phyloP scores from a whole-genome alignment of 2,797 vertebrate species.

The Sarcoramphus papa region DNA sequence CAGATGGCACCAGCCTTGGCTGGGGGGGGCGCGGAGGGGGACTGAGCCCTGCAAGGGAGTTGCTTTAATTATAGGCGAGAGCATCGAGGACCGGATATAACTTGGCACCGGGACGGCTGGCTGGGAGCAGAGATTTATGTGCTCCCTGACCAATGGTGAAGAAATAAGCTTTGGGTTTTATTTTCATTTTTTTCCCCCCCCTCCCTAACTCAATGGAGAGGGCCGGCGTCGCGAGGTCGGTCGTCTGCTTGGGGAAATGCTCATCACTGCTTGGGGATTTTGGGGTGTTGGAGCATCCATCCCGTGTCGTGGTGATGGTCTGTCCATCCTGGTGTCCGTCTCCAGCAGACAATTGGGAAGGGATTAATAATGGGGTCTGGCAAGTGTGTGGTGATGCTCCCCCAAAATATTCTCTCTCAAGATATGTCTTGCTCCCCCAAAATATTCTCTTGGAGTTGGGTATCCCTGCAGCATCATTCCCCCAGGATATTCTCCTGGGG shows the following conservation, averaged over 20 bases:
- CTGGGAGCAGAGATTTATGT: neutral
- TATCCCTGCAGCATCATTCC: neutral
- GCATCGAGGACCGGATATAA: neutral
- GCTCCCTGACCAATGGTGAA: neutral
- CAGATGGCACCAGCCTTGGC: neutral
- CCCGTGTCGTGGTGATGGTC: accelerated
- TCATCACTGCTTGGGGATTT: neutral
- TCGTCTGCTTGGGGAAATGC: neutral
- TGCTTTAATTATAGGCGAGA: neutral
- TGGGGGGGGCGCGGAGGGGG: neutral
- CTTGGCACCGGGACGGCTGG: neutral
- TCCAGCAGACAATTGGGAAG: neutral
- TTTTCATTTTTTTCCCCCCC: neutral
- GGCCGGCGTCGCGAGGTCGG: accelerated
- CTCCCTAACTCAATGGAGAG: neutral
- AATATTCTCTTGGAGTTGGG: neutral
- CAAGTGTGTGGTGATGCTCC: neutral
- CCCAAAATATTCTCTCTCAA: neutral
- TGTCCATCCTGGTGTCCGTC: neutral
- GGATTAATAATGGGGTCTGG: neutral
- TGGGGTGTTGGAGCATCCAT: neutral
- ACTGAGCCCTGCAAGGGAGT: neutral
- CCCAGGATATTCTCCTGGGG: neutral
- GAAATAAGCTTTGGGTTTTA: neutral
- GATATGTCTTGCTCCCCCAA: neutral